Evolutionary conservation across 2,888 invertebrate genomes (phyloP).

Genomic region (Scaptomyza tumidula): DNA sequence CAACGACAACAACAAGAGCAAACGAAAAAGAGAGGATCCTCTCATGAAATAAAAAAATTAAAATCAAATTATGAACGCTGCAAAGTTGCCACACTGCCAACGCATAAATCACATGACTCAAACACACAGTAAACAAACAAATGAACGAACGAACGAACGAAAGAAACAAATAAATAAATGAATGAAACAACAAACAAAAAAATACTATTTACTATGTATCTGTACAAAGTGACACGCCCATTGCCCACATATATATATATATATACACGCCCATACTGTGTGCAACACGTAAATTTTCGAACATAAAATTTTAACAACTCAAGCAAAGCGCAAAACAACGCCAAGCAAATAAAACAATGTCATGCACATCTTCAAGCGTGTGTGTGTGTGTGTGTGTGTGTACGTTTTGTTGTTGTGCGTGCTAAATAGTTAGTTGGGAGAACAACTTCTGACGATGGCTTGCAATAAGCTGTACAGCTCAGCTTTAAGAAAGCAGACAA

Average conservation of each 20-base stretch:
- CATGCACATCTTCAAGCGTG: not conserved
- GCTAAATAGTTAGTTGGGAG: conserved; percentile 8
- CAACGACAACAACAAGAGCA: not conserved
- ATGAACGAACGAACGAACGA: conserved; percentile 15
- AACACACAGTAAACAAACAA: conserved; percentile 37
- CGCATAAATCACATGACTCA: conserved; percentile 63
- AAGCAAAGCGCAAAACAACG: conserved; percentile 42
- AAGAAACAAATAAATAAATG: conserved; percentile 2
- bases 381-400: not conserved
- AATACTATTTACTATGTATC: conserved; percentile 8
- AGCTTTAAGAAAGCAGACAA: not conserved
- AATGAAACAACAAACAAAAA: not conserved
- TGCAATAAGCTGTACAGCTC: not conserved
- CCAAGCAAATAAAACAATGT: conserved; percentile 49
- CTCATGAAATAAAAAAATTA: conserved; percentile 33
- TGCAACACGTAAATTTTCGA: conserved; percentile 69
- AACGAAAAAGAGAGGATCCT: not conserved
- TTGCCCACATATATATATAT: not conserved
- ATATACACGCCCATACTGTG: conserved; percentile 22
- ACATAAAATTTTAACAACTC: conserved; percentile 73
- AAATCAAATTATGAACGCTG: conserved; percentile 50
- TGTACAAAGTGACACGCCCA: conserved; percentile 16
- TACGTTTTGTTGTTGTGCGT: not conserved
- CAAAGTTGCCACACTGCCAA: conserved; percentile 64
- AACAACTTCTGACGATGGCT: not conserved